phyloP scores from a whole-genome alignment of 2,888 invertebrate genomes.

The Nephrotoma appendiculata region DNA sequence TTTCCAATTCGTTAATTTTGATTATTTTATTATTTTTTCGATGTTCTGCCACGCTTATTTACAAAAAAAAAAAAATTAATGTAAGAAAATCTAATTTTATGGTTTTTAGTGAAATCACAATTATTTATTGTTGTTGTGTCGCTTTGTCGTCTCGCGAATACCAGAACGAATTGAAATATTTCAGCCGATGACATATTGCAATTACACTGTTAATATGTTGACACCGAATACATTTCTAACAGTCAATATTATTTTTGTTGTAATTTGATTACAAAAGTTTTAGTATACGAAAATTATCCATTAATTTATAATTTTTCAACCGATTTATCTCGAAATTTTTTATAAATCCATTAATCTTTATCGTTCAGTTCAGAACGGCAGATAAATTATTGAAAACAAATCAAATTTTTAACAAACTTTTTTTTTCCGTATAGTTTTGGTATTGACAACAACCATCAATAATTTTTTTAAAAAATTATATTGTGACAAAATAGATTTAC shows the following conservation, averaged over 20 bases:
- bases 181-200: background rate
- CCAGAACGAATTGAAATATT: background rate
- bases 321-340: background rate
- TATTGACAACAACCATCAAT: background rate
- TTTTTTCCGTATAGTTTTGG: background rate
- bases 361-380: background rate
- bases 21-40: background rate
- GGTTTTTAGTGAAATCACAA: background rate
- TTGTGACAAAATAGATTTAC: background rate
- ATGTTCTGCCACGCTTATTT: background rate
- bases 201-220: background rate
- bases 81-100: background rate
- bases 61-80: background rate
- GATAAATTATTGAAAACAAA: background rate
- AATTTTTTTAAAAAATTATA: background rate
- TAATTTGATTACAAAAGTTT: background rate
- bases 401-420: background rate
- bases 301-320: background rate
- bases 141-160: background rate
- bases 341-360: background rate
- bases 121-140: background rate
- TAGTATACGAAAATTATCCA: background rate
- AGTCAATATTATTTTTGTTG: background rate
- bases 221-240: background rate
- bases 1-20: background rate